A percentile compares a stretch with the other conserved stretches of the same genome.
Evolutionary conservation across 23 tunicate genomes (phyloP).

Genomic region (Trididemnum nubilum): DNA sequence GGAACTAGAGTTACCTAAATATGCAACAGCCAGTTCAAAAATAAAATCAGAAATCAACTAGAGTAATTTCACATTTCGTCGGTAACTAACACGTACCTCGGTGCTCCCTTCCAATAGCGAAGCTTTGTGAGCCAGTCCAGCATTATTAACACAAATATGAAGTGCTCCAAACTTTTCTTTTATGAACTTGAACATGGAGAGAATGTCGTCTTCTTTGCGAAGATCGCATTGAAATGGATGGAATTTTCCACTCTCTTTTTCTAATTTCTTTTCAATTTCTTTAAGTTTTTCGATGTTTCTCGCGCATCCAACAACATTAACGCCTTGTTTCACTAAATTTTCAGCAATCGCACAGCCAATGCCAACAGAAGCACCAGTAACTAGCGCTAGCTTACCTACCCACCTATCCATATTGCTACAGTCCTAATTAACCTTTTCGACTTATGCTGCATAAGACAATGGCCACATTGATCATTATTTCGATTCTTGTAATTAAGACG

Average conservation of each 20-base stretch:
- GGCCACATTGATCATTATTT: too few species aligned
- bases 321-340: constrained; percentile 48
- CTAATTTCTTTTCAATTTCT: constrained; percentile 47
- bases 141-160: constrained; percentile 78
- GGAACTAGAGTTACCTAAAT: too few species aligned
- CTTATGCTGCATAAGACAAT: too few species aligned
- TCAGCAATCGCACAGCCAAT: constrained; percentile 72
- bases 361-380: constrained; percentile 89
- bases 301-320: constrained; percentile 81
- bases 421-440: too few species aligned
- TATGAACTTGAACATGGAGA: constrained; percentile 60
- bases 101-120: constrained; percentile 60
- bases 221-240: constrained; percentile 62
- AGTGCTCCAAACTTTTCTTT: constrained; percentile 59
- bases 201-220: constrained; percentile 46
- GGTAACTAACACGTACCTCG: constrained; percentile 29
- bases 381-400: constrained; percentile 75
- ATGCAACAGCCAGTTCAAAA: too few species aligned
- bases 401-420: constrained; percentile 68
- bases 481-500: too few species aligned
- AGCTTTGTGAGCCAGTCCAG: constrained; percentile 65
- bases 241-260: constrained; percentile 53
- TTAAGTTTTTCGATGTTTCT: constrained; percentile 58
- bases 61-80: too few species aligned
- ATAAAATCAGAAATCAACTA: too few species aligned